Evolutionary conservation across 2,113 vertebrate genomes (phyloP), one percentile per base, ranked within the genome.

Genomic region (Mohoua ochrocephala): DNA sequence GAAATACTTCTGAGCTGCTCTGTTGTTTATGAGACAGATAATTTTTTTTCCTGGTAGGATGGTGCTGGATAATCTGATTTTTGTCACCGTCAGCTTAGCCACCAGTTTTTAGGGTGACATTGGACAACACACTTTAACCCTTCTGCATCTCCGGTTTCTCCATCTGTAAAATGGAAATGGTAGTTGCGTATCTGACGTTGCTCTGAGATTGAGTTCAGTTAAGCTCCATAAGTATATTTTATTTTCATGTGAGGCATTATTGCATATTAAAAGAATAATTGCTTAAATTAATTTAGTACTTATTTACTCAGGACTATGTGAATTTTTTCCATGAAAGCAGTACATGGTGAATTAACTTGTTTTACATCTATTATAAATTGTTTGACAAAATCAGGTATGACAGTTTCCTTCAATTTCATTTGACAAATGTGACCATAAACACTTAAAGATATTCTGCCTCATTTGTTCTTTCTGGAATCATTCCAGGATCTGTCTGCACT

Each of bases 11-110:
- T 96, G 57, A 95, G 84, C 80, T 93, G 76, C 69, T 95, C 87
- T 87, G 86, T 93, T 97, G 82, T 96, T 95, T 96, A 78, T 92
- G 60, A 95, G 67, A 68, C 77, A 93, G 80, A 91, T 84, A 30
- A 33, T 45, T 82, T 49, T 75, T 71, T 91, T 82, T 50, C 31
- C 69, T 83, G 53, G 69, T 93, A 82, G 70, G 41, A 93, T 57
- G 91, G 74, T 0, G 19, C 37, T 91, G 77, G 47, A 27, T 95
- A 79, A 87, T 91, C 60, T 92, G 93, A 94, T 39, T 84, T 91
- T 87, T 94, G 61, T 82, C 42, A 57, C 37, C 0, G 0, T 91
- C 73, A 45, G 5, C 1, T 95, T 84, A 61, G 47, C 41, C n/a
- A 71, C 53, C 26, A 49, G 53, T 64, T 81, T 89, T 67, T 44